Conservation (phyloP, 2,113 vertebrate genomes). For the Empidonax alnorum region DNA sequence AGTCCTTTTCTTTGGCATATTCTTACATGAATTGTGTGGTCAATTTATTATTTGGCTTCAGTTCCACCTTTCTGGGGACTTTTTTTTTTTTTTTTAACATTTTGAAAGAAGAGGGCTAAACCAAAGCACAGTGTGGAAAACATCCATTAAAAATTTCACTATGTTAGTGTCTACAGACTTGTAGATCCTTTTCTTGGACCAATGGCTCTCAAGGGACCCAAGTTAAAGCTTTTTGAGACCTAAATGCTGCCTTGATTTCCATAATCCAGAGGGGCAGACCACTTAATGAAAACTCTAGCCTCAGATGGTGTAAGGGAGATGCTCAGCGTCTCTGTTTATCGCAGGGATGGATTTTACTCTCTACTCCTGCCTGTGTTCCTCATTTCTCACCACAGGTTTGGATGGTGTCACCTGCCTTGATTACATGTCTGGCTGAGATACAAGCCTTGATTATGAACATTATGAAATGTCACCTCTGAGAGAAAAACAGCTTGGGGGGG, state of each 20-base stretch:
- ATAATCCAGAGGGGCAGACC: not conserved
- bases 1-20: rapidly evolving
- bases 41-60: not conserved
- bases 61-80: not conserved
- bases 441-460: rapidly evolving
- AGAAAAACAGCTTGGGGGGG: not conserved
- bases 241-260: not conserved
- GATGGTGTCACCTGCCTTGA: not conserved
- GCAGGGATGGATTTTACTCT: not conserved
- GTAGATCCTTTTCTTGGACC: not conserved
- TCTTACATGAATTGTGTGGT: not conserved
- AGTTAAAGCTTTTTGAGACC: not conserved
- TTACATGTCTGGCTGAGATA: not conserved
- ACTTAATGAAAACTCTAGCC: not conserved
- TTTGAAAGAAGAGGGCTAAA: not conserved
- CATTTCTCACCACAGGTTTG: rapidly evolving
- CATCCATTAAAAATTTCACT: not conserved
- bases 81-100: not conserved
- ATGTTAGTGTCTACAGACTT: not conserved
- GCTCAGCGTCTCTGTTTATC: not conserved
- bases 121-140: not conserved
- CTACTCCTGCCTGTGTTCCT: rapidly evolving
- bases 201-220: not conserved
- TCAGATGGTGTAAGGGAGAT: not conserved
- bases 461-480: not conserved